phyloP scores from a whole-genome alignment of 1,140 invertebrate species.

The Papilio machaon region DNA sequence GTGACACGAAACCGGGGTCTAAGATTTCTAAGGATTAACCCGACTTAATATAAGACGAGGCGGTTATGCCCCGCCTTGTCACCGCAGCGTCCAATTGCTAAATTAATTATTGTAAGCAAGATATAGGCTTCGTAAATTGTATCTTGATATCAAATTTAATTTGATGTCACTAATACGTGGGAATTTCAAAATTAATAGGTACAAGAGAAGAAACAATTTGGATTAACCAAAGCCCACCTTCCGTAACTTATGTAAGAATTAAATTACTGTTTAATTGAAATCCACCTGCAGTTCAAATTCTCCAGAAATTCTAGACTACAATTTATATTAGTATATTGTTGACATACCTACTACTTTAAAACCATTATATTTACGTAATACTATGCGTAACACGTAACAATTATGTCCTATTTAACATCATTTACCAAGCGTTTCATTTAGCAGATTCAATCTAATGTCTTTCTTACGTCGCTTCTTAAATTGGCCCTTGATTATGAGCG shows the following conservation, averaged over 20 bases:
- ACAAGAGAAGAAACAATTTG: background rate
- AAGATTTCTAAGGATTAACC: constrained; percentile 39
- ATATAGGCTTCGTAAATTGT: constrained; percentile 24
- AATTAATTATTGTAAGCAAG: constrained; percentile 36
- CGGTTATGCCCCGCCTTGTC: constrained; percentile 10
- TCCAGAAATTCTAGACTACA: too few species aligned
- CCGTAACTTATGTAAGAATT: background rate
- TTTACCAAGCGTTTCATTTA: constrained; percentile 60
- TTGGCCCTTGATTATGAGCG: constrained; percentile 67
- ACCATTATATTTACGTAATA: background rate
- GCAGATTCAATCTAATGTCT: constrained; percentile 62
- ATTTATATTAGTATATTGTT: too few species aligned
- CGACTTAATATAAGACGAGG: constrained; percentile 35
- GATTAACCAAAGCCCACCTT: background rate
- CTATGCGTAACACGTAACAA: constrained; percentile 18
- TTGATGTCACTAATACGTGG: background rate
- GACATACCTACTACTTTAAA: too few species aligned
- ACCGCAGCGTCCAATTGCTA: constrained; percentile 38
- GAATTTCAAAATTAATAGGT: background rate
- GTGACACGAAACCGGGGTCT: constrained; percentile 34
- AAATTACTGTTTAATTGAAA: too few species aligned
- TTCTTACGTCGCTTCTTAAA: constrained; percentile 61
- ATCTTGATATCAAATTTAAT: constrained; percentile 22
- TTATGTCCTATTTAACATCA: constrained; percentile 40
- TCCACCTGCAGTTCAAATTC: background rate